phyloP scores from a whole-genome alignment of 2,888 invertebrate genomes.

The Drosophila macrospina region DNA sequence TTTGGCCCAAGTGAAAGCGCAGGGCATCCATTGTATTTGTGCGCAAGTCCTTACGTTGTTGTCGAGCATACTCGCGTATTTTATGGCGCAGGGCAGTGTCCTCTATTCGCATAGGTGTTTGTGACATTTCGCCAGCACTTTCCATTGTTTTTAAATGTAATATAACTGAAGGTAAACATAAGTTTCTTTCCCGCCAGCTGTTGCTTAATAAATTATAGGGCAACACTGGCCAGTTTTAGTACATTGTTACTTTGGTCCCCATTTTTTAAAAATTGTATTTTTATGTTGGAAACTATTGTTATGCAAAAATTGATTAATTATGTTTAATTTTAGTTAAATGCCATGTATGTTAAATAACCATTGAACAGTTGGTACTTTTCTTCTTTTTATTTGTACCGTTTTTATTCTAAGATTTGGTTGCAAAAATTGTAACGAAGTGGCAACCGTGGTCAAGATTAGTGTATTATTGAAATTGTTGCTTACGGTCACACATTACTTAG shows the following conservation, averaged over 20 bases:
- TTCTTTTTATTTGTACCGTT: no score
- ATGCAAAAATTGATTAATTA: no score
- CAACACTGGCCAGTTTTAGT: slow-evolving; percentile 39
- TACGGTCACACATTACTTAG: slow-evolving; percentile 30
- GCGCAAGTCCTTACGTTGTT: slow-evolving; percentile 72
- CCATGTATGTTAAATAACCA: no score
- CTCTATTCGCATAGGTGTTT: not conserved
- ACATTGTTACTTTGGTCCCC: no score
- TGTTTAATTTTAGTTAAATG: no score
- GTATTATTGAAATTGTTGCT: not conserved
- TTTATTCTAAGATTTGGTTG: no score
- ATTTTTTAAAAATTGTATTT: no score
- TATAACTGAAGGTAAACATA: not conserved
- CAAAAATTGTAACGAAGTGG: no score
- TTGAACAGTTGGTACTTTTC: no score
- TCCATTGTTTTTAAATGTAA: slow-evolving; percentile 26
- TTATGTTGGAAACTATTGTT: no score
- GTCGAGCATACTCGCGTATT: slow-evolving; percentile 72
- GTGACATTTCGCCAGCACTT: not conserved
- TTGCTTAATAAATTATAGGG: not conserved
- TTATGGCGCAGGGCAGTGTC: slow-evolving; percentile 65
- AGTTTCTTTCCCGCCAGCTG: slow-evolving; percentile 21
- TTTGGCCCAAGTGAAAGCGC: slow-evolving; percentile 83
- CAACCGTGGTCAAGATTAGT: no score
- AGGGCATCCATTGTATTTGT: slow-evolving; percentile 73